Conservation (phyloP, 2,113 vertebrate genomes). For the Macquaria ambigua region DNA sequence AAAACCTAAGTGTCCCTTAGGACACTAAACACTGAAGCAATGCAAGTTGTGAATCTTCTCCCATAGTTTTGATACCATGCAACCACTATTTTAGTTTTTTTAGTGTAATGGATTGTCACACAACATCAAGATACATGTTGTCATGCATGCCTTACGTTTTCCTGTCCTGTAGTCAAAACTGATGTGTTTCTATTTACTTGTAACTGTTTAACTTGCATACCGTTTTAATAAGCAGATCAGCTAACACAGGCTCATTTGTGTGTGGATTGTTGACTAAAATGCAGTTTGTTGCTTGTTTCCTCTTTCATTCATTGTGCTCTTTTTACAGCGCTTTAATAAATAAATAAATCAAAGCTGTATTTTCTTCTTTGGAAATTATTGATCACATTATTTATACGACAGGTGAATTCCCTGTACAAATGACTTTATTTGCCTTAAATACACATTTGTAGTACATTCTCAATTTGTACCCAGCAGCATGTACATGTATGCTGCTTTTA, state of each 20-base stretch:
- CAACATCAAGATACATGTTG: background rate
- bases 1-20: too few relatives aligned
- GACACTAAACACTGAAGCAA: background rate
- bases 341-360: conserved; percentile 25
- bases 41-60: background rate
- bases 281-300: conserved; percentile 9
- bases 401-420: conserved; percentile 15
- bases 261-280: background rate
- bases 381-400: background rate
- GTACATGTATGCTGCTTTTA: background rate
- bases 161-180: background rate
- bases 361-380: conserved; percentile 3
- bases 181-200: background rate
- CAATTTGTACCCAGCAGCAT: conserved; percentile 34
- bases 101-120: background rate
- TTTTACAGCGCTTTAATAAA: conserved; percentile 55
- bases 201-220: background rate
- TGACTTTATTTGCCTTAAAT: conserved; percentile 37
- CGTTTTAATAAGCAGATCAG: background rate
- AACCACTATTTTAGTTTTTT: background rate
- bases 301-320: background rate
- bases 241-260: background rate
- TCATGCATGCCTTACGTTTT: conserved; percentile 31
- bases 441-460: conserved; percentile 28
- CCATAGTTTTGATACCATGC: background rate